Evolutionary conservation across 2,113 vertebrate species (phyloP).

Genomic region (Elgaria multicarinata): DNA sequence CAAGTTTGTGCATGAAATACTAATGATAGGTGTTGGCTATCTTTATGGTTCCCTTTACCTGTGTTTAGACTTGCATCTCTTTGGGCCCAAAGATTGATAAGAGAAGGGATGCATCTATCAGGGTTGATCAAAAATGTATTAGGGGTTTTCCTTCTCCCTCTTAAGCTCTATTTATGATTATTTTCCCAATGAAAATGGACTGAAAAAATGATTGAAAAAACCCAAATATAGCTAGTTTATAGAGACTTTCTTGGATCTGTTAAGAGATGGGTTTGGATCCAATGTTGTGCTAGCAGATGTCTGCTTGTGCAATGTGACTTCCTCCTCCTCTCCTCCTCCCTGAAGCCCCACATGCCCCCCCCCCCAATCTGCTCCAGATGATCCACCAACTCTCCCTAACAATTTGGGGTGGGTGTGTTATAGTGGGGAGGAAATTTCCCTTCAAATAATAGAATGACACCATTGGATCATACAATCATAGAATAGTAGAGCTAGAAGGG

Average conservation of each 20-base stretch:
- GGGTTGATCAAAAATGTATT: background rate
- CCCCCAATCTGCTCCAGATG: too few relatives aligned
- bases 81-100: background rate
- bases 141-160: background rate
- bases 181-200: background rate
- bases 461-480: too few relatives aligned
- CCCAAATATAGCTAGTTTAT: background rate
- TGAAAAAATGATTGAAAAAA: background rate
- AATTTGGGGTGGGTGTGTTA: too few relatives aligned
- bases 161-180: background rate
- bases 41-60: background rate
- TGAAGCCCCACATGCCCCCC: too few relatives aligned
- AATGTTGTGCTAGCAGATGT: too few relatives aligned
- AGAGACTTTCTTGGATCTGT: background rate
- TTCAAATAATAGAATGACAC: too few relatives aligned
- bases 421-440: too few relatives aligned
- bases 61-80: background rate
- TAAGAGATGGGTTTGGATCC: background rate
- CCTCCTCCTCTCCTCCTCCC: too few relatives aligned
- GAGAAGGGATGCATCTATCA: background rate
- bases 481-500: too few relatives aligned
- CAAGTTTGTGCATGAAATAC: conserved; percentile 1
- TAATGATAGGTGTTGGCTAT: background rate
- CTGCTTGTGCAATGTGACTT: too few relatives aligned
- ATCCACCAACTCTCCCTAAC: too few relatives aligned